Base-by-base conservation (phyloP, 2,797 vertebrate species). In the Gobio occitaniae region DNA sequence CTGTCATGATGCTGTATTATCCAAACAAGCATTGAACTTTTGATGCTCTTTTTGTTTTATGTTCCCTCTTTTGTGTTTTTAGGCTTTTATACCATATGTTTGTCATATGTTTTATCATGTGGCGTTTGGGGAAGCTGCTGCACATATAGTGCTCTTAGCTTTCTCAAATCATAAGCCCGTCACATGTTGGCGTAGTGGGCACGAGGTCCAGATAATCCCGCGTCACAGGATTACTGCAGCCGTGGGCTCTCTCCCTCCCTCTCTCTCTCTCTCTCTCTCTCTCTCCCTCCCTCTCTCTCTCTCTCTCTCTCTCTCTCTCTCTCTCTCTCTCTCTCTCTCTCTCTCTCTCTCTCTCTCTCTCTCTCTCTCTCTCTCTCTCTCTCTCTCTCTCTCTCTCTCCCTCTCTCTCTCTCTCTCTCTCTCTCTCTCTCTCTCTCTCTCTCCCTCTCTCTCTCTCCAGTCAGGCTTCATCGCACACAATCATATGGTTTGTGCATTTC, bases 171-270 rank as follows among this genome's bases (percentile, higher is more conserved):
- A 96, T 95, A 93, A 95, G 96, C 87, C 87, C 88, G 92, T 96
- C 97, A 98, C 96, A 97, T 97, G 97, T 92, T 91, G 36, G 48
- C 78, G 84, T 83, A 88, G 90, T 92, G 91, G 85, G 93, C 96
- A 96, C 95, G 96, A 95, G 96, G 89, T 92, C 82, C 87, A 90
- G 94, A 95, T 97, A 96, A 96, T 96, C 94, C 92, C 93, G 91
- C 95, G 92, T 95, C 95, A 92, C 90, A 89, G 88, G 94, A 93
- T 91, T 76, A 91, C 88, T 48, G 83, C 80, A 90, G 90, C 91
- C 78, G 54, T 87, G 41, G 90, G 93, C 86, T 82, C 80, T n/a
- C n/a, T n/a, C n/a, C n/a, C n/a, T n/a, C n/a, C n/a, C n/a, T n/a
- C n/a, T n/a, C n/a, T n/a, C n/a, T n/a, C n/a, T n/a, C n/a, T n/a